A percentile compares a stretch with the other conserved stretches of the same genome.
Conservation (phyloP, 1,140 invertebrate genomes). For the Ephestia elutella region DNA sequence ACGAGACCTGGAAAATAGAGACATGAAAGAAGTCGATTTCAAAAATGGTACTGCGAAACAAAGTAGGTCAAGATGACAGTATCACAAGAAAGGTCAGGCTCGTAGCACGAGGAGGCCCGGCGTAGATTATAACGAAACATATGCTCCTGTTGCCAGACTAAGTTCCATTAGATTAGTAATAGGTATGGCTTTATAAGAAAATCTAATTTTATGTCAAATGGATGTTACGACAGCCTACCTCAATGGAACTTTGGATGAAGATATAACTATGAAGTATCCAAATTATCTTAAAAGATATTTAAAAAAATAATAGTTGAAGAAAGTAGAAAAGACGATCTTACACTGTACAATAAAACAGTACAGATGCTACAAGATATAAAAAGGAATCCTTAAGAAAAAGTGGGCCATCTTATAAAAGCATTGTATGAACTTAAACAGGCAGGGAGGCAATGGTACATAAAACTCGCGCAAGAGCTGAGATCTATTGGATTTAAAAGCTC, state of each 20-base stretch:
- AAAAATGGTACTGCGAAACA: conserved; percentile 4
- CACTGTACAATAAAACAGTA: too few relatives aligned
- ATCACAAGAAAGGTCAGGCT: neutral
- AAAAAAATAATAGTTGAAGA: neutral
- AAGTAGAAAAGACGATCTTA: too few relatives aligned
- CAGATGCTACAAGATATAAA: too few relatives aligned
- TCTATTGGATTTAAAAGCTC: too few relatives aligned
- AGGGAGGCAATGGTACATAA: conserved; percentile 5
- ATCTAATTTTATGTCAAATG: too few relatives aligned
- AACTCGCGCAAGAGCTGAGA: conserved; percentile 3
- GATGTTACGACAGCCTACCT: too few relatives aligned
- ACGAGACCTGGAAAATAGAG: neutral
- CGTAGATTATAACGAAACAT: conserved; percentile 5
- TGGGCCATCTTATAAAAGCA: neutral
- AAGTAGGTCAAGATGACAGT: neutral
- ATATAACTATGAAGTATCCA: neutral
- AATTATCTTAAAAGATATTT: neutral
- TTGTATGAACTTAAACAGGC: conserved; percentile 9
- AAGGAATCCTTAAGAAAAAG: neutral
- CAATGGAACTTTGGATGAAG: neutral
- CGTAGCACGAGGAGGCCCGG: conserved; percentile 1
- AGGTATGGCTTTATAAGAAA: too few relatives aligned
- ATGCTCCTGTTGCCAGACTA: too few relatives aligned
- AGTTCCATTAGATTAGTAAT: too few relatives aligned
- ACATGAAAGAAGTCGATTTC: neutral